Evolutionary conservation across 2,888 invertebrate genomes (phyloP), one percentile per base, ranked within the genome.

Genomic region (Phortica okadai): DNA sequence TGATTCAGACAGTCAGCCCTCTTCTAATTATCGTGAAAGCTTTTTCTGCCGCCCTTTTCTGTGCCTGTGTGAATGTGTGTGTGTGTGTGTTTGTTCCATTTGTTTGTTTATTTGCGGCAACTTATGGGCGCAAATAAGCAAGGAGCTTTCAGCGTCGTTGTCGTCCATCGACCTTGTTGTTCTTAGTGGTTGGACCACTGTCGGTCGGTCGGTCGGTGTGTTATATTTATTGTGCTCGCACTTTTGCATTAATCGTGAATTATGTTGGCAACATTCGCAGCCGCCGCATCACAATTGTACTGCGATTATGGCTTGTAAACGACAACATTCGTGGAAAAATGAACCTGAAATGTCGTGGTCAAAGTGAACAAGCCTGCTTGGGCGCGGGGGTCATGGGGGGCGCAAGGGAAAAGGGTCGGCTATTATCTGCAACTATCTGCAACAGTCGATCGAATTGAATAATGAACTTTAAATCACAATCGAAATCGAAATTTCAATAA

Each of bases 201-300:
- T 16, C 25, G 16, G 14, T 59, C 25, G 21, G 8, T 16, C 59
- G 14, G 59, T 16, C 21, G 21, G 33, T 33, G 1, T 1, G 33
- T 33, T 11, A 64, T 33, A 54, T 56, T 14, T 74, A 44, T 16
- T 75, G 73, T 75, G 62, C 50, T 50, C 62, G 45, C 59, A 75
- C 56, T 11, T 59, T 76, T 70, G 44, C 59, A 76, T 64, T 25
- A 64, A 64, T 64, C 64, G 64, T 64, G 64, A 33, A 64, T 64
- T 64, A 25, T 25, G 64, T 64, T 33, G 14, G 64, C 11, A 25
- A 33, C 33, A 33, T 25, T 10, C 56, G 33, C 33, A 33, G 33
- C 33, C 1, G 3, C 33, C 33, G 33, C 33, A 33, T 1, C 3
- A 33, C 33, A 33, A 33, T 33, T 33, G 33, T 2, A 33, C 33